Evolutionary conservation across 2,888 invertebrate species (phyloP).

Genomic region (Zaprionus lineosus): DNA sequence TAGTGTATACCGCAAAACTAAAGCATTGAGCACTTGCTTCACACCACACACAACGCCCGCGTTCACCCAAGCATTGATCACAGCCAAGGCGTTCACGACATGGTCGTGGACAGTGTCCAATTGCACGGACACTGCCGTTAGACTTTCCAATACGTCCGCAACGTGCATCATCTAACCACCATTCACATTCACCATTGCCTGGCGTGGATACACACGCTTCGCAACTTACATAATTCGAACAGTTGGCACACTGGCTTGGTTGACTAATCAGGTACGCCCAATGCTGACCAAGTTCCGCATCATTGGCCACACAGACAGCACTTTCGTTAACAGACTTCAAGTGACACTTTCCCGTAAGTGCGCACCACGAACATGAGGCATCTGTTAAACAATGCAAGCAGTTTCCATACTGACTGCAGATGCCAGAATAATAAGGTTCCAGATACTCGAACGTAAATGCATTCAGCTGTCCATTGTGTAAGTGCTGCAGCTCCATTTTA

Average conservation of each 20-base stretch:
- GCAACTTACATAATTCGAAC: slow-evolving; percentile 94
- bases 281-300: slow-evolving; percentile 79
- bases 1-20: slow-evolving; percentile 97
- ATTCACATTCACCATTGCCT: slow-evolving; percentile 89
- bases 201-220: slow-evolving; percentile 90
- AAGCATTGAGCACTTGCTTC: slow-evolving; percentile 96
- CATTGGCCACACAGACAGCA: slow-evolving; percentile 50
- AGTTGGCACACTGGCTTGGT: slow-evolving; percentile 92
- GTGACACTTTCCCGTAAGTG: slow-evolving; percentile 88
- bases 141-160: slow-evolving; percentile 91
- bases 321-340: slow-evolving; percentile 87
- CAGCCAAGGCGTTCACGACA: slow-evolving; percentile 91
- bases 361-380: slow-evolving; percentile 96
- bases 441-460: slow-evolving; percentile 94
- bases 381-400: slow-evolving; percentile 94
- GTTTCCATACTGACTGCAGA: slow-evolving; percentile 90
- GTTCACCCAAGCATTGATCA: slow-evolving; percentile 91
- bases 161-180: slow-evolving; percentile 94
- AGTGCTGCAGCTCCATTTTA: slow-evolving; percentile 92
- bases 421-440: slow-evolving; percentile 92
- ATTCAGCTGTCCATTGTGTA: slow-evolving; percentile 89
- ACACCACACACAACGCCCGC: slow-evolving; percentile 97
- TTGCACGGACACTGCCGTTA: slow-evolving; percentile 86
- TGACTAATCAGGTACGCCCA: slow-evolving; percentile 93
- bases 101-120: slow-evolving; percentile 89